Base-by-base conservation (phyloP, 2,797 vertebrate species). In the Phrynocephalus vlangalii region DNA sequence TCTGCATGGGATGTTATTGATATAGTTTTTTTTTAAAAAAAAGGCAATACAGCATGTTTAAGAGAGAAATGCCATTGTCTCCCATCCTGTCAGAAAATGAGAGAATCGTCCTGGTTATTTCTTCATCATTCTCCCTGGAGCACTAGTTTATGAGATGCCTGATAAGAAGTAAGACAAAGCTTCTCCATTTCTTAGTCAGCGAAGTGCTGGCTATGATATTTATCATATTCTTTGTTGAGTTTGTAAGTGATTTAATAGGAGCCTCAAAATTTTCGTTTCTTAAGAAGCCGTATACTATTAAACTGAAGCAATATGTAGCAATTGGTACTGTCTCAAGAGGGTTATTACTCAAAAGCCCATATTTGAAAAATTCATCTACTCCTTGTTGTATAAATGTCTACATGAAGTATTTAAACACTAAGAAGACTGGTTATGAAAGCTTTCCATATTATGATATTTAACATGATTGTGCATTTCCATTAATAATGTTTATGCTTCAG, bases 311-410 rank as follows among this genome's bases (percentile, higher is more conserved):
- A 95, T 95, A 94, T 90, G 94, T 92, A 91, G 91, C 93, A 92
- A 84, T 94, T 94, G 91, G 79, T 94, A 86, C 88, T 90, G 87
- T 91, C 80, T 92, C 91, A 85, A 95, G 92, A 95, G 94, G 92
- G 88, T 88, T 91, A 93, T 96, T 94, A 90, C 91, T 96, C 83
- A 91, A 92, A 95, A 95, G 92, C 93, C 91, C 94, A 93, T 93
- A 86, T 96, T 93, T 93, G 90, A 93, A 94, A 44, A 94, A 93
- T 93, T 91, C 91, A 81, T 90, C 56, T 91, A 86, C 91, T 88
- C 87, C 92, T 95, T 92, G 93, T 93, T 93, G 88, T 93, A 94
- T 93, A 93, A 95, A 94, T 90, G 86, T 92, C 94, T 95, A 81
- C 87, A 93, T 94, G 91, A 91, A 93, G 86, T 93, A 90, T 93